phyloP scores from a whole-genome alignment of 2,888 invertebrate genomes.

The Vesta saturnalis region DNA sequence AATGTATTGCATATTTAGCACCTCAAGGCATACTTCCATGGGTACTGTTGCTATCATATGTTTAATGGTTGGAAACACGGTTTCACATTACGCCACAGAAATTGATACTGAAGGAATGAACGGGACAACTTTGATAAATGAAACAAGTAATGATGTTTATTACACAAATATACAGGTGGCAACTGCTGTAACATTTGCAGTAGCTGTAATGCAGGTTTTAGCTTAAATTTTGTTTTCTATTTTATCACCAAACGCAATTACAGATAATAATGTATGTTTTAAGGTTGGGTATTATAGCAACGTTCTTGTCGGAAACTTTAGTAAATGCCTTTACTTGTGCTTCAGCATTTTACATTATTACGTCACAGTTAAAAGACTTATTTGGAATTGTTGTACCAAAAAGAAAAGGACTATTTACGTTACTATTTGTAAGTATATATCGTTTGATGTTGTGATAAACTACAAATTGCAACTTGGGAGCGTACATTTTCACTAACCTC shows the following conservation, averaged over 20 bases:
- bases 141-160: too few species aligned
- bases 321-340: slow-evolving; percentile 91
- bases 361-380: slow-evolving; percentile 81
- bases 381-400: slow-evolving; percentile 71
- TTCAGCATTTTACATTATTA: slow-evolving; percentile 86
- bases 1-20: slow-evolving; percentile 86
- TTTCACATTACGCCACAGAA: slow-evolving; percentile 64
- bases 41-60: slow-evolving; percentile 90
- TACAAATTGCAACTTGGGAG: too few species aligned
- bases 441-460: too few species aligned
- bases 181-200: slow-evolving; percentile 78
- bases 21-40: slow-evolving; percentile 89
- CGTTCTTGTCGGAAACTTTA: slow-evolving; percentile 81
- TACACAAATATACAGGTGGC: slow-evolving; percentile 74
- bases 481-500: too few species aligned
- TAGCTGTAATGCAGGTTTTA: slow-evolving; percentile 81
- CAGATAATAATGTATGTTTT: slow-evolving; percentile 81
- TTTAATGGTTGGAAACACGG: slow-evolving; percentile 89
- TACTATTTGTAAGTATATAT: slow-evolving; percentile 72
- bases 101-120: slow-evolving; percentile 52
- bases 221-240: background rate
- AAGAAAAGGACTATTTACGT: slow-evolving; percentile 70
- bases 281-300: slow-evolving; percentile 78
- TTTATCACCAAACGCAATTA: slow-evolving; percentile 7
- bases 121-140: slow-evolving; percentile 52